phyloP scores from a whole-genome alignment of 2,113 vertebrate genomes.

The Macrotus californicus region DNA sequence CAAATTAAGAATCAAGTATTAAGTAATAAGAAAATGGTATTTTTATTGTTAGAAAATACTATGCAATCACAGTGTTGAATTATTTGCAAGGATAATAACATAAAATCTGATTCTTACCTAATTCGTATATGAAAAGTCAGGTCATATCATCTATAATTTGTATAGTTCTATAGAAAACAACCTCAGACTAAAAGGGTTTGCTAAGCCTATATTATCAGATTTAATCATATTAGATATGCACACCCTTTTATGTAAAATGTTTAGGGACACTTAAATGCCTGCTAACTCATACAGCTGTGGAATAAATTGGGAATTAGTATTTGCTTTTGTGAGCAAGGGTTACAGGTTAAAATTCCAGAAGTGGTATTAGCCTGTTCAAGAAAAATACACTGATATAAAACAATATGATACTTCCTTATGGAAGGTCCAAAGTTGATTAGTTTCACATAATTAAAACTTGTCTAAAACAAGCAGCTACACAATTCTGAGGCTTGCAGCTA shows the following conservation, averaged over 20 bases:
- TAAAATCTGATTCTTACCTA: not conserved
- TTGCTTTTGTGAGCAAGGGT: not conserved
- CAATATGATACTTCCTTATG: not conserved
- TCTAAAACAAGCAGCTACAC: not conserved
- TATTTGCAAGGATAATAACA: not conserved
- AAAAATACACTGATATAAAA: not conserved
- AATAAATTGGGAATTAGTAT: not conserved
- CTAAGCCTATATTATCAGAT: not conserved
- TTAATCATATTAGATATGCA: not conserved
- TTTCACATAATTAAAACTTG: not conserved
- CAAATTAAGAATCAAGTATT: too few species aligned
- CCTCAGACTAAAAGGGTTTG: not conserved
- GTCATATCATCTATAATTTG: not conserved
- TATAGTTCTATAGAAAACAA: not conserved
- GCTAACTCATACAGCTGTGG: not conserved
- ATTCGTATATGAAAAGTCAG: not conserved
- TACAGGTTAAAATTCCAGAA: not conserved
- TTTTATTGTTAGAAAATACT: not conserved
- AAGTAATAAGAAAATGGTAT: too few species aligned
- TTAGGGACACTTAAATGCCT: not conserved
- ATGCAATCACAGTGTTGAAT: not conserved
- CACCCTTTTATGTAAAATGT: not conserved
- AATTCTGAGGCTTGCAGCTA: not conserved
- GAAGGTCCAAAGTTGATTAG: not conserved
- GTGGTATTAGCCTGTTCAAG: not conserved